A percentile compares a stretch with the other conserved stretches of the same genome.
Evolutionary conservation across 1,140 invertebrate genomes (phyloP).

Genomic region (Mylabris phalerata): DNA sequence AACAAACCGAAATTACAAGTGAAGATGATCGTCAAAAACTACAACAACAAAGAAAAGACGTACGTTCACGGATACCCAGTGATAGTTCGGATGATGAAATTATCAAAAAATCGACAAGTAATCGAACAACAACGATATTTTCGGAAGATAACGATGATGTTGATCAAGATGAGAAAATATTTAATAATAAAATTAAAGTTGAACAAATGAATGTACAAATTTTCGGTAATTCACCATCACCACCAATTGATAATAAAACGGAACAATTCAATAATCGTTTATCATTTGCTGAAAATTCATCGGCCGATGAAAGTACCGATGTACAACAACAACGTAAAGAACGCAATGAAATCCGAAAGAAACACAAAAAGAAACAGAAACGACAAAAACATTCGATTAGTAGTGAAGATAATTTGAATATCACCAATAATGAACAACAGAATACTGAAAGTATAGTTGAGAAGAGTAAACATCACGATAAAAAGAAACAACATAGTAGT

Average conservation of each 20-base stretch:
- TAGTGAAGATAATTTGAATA: slow-evolving; percentile 50
- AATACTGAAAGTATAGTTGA: slow-evolving; percentile 25
- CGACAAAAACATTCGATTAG: slow-evolving; percentile 60
- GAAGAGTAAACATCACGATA: slow-evolving; percentile 49
- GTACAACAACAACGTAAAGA: slow-evolving; percentile 27
- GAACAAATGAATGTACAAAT: slow-evolving; percentile 25
- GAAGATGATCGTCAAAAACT: slow-evolving; percentile 37
- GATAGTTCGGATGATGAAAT: slow-evolving; percentile 56
- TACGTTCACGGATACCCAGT: slow-evolving; percentile 48
- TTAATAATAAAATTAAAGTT: slow-evolving; percentile 19
- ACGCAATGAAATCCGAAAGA: slow-evolving; percentile 54
- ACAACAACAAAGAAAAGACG: slow-evolving; percentile 42
- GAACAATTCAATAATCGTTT: slow-evolving; percentile 32
- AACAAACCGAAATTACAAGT: slow-evolving; percentile 33
- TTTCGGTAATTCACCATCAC: slow-evolving; percentile 24
- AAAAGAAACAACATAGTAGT: slow-evolving; percentile 55
- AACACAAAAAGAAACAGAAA: slow-evolving; percentile 79
- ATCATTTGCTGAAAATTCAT: slow-evolving; percentile 45
- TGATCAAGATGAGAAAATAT: slow-evolving; percentile 19
- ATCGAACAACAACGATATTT: slow-evolving; percentile 26
- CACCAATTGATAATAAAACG: slow-evolving; percentile 27
- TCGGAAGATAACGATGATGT: slow-evolving; percentile 44
- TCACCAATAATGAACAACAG: slow-evolving; percentile 33
- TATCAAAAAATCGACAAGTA: slow-evolving; percentile 21
- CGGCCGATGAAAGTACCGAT: slow-evolving; percentile 47